Base-by-base conservation (phyloP, 2,797 vertebrate genomes). In the Anguilla obscura region DNA sequence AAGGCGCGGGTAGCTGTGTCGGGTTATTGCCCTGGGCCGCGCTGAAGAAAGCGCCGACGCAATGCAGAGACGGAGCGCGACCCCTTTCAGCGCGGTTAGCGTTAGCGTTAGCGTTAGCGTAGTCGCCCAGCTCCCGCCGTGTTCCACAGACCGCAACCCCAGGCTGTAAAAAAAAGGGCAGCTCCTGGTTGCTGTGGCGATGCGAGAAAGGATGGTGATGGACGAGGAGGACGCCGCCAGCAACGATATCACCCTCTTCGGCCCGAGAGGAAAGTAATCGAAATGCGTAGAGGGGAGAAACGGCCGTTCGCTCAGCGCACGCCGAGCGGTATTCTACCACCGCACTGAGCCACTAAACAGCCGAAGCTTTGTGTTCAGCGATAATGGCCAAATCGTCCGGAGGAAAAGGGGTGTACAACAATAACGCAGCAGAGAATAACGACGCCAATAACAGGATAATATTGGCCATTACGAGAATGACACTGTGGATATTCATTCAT, bases 141-240 rank as follows among this genome's bases (percentile, higher is more conserved):
- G 69, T 40, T 87, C 45, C 18, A 58, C 30, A 87, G 71, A 10
- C 18, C 9, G 45, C 33, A 69, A 45, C 40, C 24, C 86, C 86
- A 79, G 30, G 33, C 86, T 56, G 30, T 58, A 30, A 18, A 14
- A n/a, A 40, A 87, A 33, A 33, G 33, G 33, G 18, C 86, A 40
- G 24, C 56, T 80, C 27, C 86, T n/a, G 86, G 86, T 74, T 36
- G 40, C 71, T 24, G n/a, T 16, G 52, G 71, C 50, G 74, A 33
- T 33, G n/a, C 16, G 52, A 80, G 71, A 66, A 50, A 80, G 8
- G 86, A 9, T n/a, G 58, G 30, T 36, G 36, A 36, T 36, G 36
- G 76, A 52, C 7, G 86, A 8, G 12, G 16, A 33, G 45, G 18
- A 50, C 24, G 18, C 50, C 14, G 2, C 52, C 45, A 24, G 45